A percentile compares a stretch with the other conserved stretches of the same genome.
These are phyloP conservation scores for Chaetorhynchus papuensis DNA, from an alignment of 2,113 vertebrate genomes.

Conservation along the genomic window DNA sequence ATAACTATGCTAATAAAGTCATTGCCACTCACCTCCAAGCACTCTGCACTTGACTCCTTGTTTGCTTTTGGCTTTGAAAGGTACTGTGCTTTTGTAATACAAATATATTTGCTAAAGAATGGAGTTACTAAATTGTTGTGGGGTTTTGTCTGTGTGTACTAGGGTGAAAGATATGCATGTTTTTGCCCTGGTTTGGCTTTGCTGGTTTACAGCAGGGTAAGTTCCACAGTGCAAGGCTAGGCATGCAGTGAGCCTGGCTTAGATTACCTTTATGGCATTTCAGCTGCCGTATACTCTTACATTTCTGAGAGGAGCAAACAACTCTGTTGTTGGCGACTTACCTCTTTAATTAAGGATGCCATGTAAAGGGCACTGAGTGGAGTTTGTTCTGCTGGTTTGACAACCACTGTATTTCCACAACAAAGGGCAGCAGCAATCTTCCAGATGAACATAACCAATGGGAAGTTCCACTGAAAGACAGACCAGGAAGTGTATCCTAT, in stretches of 20 bases:
- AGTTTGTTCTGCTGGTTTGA: conserved; percentile 88
- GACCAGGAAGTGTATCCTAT: background rate
- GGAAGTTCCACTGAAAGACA: conserved; percentile 87
- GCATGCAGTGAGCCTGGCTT: background rate
- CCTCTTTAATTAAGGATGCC: conserved; percentile 87
- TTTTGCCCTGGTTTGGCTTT: background rate
- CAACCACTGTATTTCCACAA: conserved; percentile 85
- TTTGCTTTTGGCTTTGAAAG: conserved; percentile 26
- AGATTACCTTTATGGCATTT: background rate
- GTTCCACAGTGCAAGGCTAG: background rate
- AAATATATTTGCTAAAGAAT: background rate
- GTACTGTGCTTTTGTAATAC: background rate
- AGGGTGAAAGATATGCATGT: background rate
- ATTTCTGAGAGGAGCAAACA: background rate
- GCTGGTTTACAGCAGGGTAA: background rate
- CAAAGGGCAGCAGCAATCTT: conserved; percentile 85
- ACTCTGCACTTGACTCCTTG: background rate
- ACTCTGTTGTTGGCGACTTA: conserved; percentile 47
- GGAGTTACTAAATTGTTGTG: background rate
- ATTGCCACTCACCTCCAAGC: background rate
- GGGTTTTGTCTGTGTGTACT: background rate
- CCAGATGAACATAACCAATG: conserved; percentile 84
- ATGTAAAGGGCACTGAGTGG: conserved; percentile 85
- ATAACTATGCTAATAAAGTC: background rate
- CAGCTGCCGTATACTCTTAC: background rate